These are phyloP conservation scores for Distichodus sexfasciatus DNA, from an alignment of 2,797 vertebrate genomes.

Conservation along the genomic window DNA sequence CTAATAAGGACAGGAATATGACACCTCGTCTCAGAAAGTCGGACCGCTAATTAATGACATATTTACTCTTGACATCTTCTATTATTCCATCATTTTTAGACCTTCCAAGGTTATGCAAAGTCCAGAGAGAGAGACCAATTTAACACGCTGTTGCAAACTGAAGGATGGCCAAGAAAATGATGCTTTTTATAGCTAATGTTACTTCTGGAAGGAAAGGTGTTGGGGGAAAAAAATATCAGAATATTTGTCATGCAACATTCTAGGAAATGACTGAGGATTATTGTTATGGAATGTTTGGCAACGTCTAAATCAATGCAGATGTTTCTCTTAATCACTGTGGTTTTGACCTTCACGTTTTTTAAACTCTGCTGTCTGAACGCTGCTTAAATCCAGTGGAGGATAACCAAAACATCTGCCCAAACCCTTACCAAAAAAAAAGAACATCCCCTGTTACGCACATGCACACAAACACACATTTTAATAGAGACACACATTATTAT, in stretches of 20 bases:
- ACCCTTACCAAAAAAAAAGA: conserved; percentile 46
- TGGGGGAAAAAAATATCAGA: no score
- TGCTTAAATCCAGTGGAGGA: conserved; percentile 33
- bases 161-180: not conserved
- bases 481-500: no score
- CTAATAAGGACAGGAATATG: conserved; percentile 9
- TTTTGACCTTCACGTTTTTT: conserved; percentile 41
- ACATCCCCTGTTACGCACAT: conserved; percentile 53
- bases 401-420: conserved; percentile 45
- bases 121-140: not conserved
- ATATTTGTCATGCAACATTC: not conserved
- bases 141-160: not conserved
- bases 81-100: not conserved
- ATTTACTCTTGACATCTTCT: not conserved
- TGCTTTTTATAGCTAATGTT: no score
- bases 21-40: not conserved
- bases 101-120: not conserved
- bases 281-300: not conserved
- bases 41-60: not conserved
- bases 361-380: conserved; percentile 38
- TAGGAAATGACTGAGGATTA: not conserved
- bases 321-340: conserved; percentile 21
- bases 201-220: no score
- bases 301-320: not conserved
- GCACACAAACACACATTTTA: conserved; percentile 44